Conservation (phyloP, 2,888 invertebrate species). For the Cylloceria caligata region DNA sequence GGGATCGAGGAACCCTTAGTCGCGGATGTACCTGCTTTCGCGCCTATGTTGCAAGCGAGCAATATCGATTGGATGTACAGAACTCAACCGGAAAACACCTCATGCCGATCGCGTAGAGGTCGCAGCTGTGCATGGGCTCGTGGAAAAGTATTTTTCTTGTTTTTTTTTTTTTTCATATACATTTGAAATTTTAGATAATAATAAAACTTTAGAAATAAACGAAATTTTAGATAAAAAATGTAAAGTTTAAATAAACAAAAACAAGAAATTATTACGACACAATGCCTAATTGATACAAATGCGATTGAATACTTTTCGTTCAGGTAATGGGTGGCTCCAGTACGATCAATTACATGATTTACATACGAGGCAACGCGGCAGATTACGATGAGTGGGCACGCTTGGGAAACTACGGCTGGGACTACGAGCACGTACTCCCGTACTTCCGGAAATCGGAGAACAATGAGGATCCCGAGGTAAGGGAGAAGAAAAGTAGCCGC, state of each 20-base stretch:
- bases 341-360: constrained; percentile 88
- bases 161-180: background rate
- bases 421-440: constrained; percentile 85
- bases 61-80: constrained; percentile 90
- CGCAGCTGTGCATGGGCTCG: constrained; percentile 88
- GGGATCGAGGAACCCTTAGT: constrained; percentile 89
- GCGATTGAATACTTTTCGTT: background rate
- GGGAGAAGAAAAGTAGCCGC: background rate
- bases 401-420: constrained; percentile 86
- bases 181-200: background rate
- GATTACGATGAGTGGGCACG: constrained; percentile 87
- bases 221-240: background rate
- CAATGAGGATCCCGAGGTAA: constrained; percentile 77
- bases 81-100: constrained; percentile 88
- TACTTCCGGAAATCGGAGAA: constrained; percentile 86
- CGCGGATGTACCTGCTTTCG: constrained; percentile 88
- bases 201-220: background rate
- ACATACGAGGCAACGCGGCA: constrained; percentile 86
- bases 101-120: constrained; percentile 87
- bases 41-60: constrained; percentile 84
- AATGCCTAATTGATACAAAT: no score
- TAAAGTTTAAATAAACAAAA: background rate
- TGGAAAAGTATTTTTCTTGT: constrained; percentile 85
- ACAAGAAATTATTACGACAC: background rate
- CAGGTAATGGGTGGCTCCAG: constrained; percentile 87